Evolutionary conservation across 2,888 invertebrate genomes (phyloP), one percentile per base, ranked within the genome.

Genomic region (Dolichomitus sp.): DNA sequence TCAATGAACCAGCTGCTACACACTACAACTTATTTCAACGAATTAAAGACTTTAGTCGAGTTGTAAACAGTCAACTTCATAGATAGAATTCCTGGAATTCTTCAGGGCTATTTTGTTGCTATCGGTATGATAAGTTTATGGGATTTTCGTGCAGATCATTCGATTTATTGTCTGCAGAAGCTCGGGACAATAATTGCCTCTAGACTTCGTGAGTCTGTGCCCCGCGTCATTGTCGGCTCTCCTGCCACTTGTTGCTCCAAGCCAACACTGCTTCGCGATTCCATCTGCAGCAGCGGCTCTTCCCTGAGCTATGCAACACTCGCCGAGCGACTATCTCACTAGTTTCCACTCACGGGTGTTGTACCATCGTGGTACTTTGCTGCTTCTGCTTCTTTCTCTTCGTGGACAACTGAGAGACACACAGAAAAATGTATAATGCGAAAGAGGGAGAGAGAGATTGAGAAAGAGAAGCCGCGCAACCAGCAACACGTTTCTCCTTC

Each of bases 231-330:
- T 57, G 27, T 57, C 59, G 66, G 57, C 57, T 75, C 57, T 75
- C 42, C 48, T 54, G 80, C 76, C 76, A 81, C 81, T 81, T 81
- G 81, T 81, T 81, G 81, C 81, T 65, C 19, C 70, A 19, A 37
- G 17, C 61, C 9, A 33, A 54, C 69, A 37, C 52, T 37, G 40
- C 59, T 59, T 23, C 2, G 45, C 69, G 45, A 50, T 19, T 19
- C 76, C 76, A 76, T 70, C 65, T 66, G 72, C 76, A 48, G 63
- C 68, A 63, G 57, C 57, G 30, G 12, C 19, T 17, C 4, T n/a
- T 17, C 0, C 3, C 48, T 4, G n/a, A 48, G 17, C 59, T 59
- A 4, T 37, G 17, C 27, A n/a, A 12, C 37, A 45, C 19, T n/a
- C 11, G 27, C 42, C 27, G 40, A 42, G 63, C 63, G n/a, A 40